Percentiles rank a stretch among this genome's conserved stretches.
Conservation (phyloP, 2,797 vertebrate genomes). For the Oryzias dopingdopingensis region DNA sequence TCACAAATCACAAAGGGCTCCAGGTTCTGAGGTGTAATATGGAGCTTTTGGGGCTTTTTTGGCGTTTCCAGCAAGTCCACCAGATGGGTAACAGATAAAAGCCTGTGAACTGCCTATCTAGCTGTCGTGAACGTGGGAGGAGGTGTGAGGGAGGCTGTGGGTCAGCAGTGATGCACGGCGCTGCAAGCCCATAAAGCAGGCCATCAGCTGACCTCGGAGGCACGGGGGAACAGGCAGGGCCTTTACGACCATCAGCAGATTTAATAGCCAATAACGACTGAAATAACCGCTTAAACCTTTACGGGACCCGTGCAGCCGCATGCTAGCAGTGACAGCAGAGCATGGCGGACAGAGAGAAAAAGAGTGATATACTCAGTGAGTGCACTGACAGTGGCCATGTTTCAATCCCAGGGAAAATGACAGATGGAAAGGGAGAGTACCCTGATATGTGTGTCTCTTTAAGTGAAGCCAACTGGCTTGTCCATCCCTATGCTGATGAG, state of each 20-base stretch:
- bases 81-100: conserved; percentile 88
- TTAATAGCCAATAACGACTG: conserved; percentile 86
- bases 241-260: conserved; percentile 86
- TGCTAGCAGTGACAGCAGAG: conserved; percentile 59
- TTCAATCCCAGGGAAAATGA: conserved; percentile 74
- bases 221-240: conserved; percentile 77
- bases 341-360: conserved; percentile 39
- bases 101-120: conserved; percentile 80
- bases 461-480: conserved; percentile 72
- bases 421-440: conserved; percentile 64
- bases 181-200: conserved; percentile 89
- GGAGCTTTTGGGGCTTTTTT: conserved; percentile 83
- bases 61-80: conserved; percentile 45
- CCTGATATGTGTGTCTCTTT: conserved; percentile 72
- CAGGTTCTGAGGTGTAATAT: conserved; percentile 78
- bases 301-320: conserved; percentile 64
- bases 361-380: conserved; percentile 63
- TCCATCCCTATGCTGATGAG: conserved; percentile 68
- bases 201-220: conserved; percentile 87
- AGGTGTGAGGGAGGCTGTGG: conserved; percentile 67
- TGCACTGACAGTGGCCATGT: conserved; percentile 71
- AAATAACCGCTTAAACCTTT: conserved; percentile 83
- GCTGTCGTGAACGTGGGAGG: conserved; percentile 47
- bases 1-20: conserved; percentile 87
- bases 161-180: conserved; percentile 83